Conservation (phyloP, 2,888 invertebrate genomes). For the Silvanus unidentatus region DNA sequence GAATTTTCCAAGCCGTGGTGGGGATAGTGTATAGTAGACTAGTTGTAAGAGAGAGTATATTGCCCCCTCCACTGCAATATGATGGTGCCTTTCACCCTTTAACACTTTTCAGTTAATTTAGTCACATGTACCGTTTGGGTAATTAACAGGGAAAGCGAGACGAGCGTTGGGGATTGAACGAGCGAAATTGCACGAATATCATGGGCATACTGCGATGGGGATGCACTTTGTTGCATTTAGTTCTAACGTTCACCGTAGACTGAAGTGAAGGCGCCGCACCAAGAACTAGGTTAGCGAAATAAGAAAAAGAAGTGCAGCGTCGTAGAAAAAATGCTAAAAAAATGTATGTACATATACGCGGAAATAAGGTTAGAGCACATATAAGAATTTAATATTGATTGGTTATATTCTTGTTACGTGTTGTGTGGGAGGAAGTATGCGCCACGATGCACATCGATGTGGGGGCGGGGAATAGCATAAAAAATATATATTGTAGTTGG, state of each 20-base stretch:
- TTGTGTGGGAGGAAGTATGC: conserved; percentile 28
- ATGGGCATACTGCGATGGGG: conserved; percentile 8
- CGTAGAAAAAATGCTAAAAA: conserved; percentile 42
- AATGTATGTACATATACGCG: conserved; percentile 48
- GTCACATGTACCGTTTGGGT: conserved; percentile 15
- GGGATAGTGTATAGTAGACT: neutral
- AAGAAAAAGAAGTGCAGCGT: conserved; percentile 41
- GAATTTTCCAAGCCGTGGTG: neutral
- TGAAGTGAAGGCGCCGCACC: conserved; percentile 42
- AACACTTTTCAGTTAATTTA: conserved; percentile 6
- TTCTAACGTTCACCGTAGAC: conserved; percentile 43
- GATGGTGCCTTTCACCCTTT: conserved; percentile 3
- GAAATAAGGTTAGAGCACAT: conserved; percentile 47
- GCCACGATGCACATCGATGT: conserved; percentile 16
- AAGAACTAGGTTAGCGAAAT: conserved; percentile 47
- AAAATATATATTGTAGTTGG: conserved; percentile 6
- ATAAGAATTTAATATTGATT: conserved; percentile 45
- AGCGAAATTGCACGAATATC: conserved; percentile 12
- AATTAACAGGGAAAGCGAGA: conserved; percentile 29
- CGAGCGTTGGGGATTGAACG: conserved; percentile 15
- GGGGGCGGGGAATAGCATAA: conserved; percentile 10
- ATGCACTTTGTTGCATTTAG: conserved; percentile 36
- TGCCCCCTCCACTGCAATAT: conserved; percentile 3
- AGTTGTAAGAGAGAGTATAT: neutral
- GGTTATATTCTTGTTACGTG: conserved; percentile 42